phyloP scores from a whole-genome alignment of 1,140 invertebrate genomes.

The Bicyclus anynana region DNA sequence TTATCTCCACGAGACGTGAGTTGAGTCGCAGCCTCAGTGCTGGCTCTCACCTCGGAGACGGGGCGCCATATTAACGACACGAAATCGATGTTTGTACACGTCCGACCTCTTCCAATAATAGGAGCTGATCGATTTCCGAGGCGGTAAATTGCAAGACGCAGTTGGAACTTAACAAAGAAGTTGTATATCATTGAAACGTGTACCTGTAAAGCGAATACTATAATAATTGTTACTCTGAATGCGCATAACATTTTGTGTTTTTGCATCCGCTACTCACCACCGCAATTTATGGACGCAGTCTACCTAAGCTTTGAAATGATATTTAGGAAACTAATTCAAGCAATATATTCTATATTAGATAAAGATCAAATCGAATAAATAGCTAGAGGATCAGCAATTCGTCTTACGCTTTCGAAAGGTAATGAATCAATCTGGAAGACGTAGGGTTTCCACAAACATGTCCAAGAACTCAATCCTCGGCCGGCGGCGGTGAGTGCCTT shows the following conservation, averaged over 20 bases:
- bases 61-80: constrained; percentile 61
- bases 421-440: constrained; percentile 68
- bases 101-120: constrained; percentile 72
- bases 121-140: constrained; percentile 60
- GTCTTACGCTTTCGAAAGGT: constrained; percentile 43
- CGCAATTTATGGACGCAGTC: constrained; percentile 24
- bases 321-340: constrained; percentile 26
- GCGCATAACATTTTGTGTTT: constrained; percentile 27
- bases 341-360: constrained; percentile 27
- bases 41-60: constrained; percentile 54
- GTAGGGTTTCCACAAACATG: constrained; percentile 69
- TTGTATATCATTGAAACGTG: constrained; percentile 52
- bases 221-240: constrained; percentile 43
- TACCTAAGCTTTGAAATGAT: constrained; percentile 17
- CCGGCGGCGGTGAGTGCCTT: constrained; percentile 58
- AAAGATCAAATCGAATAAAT: constrained; percentile 23
- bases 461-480: constrained; percentile 66
- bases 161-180: constrained; percentile 64
- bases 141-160: constrained; percentile 66
- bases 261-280: constrained; percentile 21
- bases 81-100: constrained; percentile 75
- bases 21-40: constrained; percentile 39
- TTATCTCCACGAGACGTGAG: constrained; percentile 63
- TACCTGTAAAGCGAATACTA: constrained; percentile 46
- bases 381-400: constrained; percentile 42